These are phyloP conservation scores for Euphydryas editha DNA, from an alignment of 2,888 invertebrate genomes.

Conservation along the genomic window DNA sequence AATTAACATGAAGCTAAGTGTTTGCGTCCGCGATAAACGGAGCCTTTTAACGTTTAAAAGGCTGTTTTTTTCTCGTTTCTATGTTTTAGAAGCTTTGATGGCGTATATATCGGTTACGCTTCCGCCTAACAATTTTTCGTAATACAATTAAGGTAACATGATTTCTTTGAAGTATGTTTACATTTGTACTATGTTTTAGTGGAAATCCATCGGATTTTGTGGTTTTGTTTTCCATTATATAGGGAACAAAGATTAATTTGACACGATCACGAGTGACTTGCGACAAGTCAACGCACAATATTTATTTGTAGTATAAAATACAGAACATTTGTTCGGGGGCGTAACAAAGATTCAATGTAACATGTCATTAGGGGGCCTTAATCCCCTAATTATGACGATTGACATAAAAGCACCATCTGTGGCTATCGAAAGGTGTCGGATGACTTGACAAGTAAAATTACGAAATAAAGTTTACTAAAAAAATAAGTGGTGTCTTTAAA, in stretches of 20 bases:
- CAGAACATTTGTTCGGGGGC: slow-evolving; percentile 78
- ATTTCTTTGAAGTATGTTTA: slow-evolving; percentile 45
- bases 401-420: slow-evolving; percentile 82
- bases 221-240: slow-evolving; percentile 20
- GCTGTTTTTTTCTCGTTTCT: slow-evolving; percentile 68
- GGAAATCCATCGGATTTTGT: background rate
- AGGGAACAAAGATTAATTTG: slow-evolving; percentile 30
- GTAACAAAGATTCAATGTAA: slow-evolving; percentile 78
- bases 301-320: slow-evolving; percentile 57
- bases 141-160: slow-evolving; percentile 61
- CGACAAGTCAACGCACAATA: slow-evolving; percentile 67
- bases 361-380: slow-evolving; percentile 79
- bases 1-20: slow-evolving; percentile 82
- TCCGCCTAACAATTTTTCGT: slow-evolving; percentile 69
- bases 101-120: slow-evolving; percentile 73
- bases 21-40: slow-evolving; percentile 83
- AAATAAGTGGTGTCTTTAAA: background rate
- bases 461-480: slow-evolving; percentile 27
- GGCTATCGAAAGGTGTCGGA: slow-evolving; percentile 76
- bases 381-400: slow-evolving; percentile 84
- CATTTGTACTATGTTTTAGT: slow-evolving; percentile 31
- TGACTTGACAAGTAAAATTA: slow-evolving; percentile 57
- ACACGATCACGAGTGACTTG: slow-evolving; percentile 47
- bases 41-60: slow-evolving; percentile 81
- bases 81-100: slow-evolving; percentile 75